Evolutionary conservation across 2,888 invertebrate species (phyloP).

Genomic region (Euproctis similis): DNA sequence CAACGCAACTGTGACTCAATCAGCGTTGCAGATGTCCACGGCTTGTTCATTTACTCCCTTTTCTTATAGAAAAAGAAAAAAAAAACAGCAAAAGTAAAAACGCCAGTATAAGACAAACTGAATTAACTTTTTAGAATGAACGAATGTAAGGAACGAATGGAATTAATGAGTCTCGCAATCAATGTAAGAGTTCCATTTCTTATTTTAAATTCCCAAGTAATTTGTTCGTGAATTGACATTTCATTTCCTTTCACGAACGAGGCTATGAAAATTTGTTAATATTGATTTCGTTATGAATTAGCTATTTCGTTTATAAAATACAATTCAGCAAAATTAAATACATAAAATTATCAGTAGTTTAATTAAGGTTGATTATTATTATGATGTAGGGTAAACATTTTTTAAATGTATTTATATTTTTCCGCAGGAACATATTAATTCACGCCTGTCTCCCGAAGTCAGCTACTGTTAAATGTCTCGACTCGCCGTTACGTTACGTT

Average conservation of each 20-base stretch:
- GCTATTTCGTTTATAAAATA: background rate
- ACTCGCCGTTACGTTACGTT: too few species aligned
- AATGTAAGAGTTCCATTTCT: conserved; percentile 27
- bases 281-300: too few species aligned
- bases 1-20: too few species aligned
- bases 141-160: conserved; percentile 21
- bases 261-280: conserved; percentile 1
- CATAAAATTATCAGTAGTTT: background rate
- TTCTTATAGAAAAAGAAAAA: background rate
- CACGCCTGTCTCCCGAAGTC: too few species aligned
- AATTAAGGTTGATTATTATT: too few species aligned
- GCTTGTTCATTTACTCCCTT: too few species aligned
- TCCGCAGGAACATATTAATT: too few species aligned
- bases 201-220: conserved; percentile 27
- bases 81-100: background rate
- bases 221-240: conserved; percentile 26
- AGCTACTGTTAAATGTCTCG: too few species aligned
- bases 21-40: too few species aligned
- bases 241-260: conserved; percentile 16
- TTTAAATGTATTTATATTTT: too few species aligned
- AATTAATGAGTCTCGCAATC: conserved; percentile 30
- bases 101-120: conserved; percentile 19
- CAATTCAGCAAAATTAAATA: background rate
- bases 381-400: too few species aligned
- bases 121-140: conserved; percentile 22